These are phyloP conservation scores for Ameiurus melas DNA, from an alignment of 2,113 vertebrate genomes.

Conservation along the genomic window DNA sequence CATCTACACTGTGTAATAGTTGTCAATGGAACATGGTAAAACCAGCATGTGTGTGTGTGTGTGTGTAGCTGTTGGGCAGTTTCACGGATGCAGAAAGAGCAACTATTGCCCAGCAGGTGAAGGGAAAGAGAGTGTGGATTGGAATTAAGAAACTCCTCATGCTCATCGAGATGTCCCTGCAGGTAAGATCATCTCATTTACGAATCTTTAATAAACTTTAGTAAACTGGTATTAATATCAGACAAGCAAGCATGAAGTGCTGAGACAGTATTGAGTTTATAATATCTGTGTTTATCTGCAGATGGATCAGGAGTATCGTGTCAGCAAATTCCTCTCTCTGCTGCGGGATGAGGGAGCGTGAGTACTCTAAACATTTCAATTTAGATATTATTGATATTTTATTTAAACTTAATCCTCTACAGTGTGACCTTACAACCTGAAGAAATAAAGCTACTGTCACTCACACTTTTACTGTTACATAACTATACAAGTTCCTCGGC, in stretches of 20 bases:
- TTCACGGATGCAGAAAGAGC: conserved; percentile 91
- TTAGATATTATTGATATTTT: neutral
- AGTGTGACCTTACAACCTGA: neutral
- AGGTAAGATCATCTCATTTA: conserved; percentile 71
- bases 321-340: conserved; percentile 92
- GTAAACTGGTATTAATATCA: no score
- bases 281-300: conserved; percentile 52
- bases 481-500: neutral
- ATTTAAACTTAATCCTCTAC: neutral
- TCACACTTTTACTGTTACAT: neutral
- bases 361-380: conserved; percentile 70
- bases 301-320: conserved; percentile 94
- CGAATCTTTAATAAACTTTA: neutral
- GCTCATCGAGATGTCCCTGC: conserved; percentile 98
- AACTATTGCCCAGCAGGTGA: conserved; percentile 84
- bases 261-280: neutral
- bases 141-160: conserved; percentile 98
- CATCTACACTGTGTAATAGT: neutral
- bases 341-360: conserved; percentile 92
- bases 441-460: neutral
- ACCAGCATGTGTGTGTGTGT: conserved; percentile 42
- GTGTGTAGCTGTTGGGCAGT: conserved; percentile 79
- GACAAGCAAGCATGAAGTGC: neutral
- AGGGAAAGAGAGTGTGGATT: conserved; percentile 90
- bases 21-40: neutral